These are phyloP conservation scores for Tiliqua scincoides DNA, from an alignment of 2,113 vertebrate genomes.

Conservation along the genomic window DNA sequence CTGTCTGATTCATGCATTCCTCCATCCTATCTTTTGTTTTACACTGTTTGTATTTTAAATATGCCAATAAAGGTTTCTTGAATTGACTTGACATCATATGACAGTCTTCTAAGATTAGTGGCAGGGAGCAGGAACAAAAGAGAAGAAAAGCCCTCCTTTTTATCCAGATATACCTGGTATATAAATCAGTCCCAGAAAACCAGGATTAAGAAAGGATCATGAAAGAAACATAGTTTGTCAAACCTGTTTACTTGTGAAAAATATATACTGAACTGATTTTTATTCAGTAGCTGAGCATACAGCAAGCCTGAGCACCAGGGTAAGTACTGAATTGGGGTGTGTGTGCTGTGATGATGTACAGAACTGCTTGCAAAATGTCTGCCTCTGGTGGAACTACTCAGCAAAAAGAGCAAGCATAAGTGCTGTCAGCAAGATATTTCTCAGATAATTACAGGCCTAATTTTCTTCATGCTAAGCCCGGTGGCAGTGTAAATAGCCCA, in stretches of 20 bases:
- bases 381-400: not conserved
- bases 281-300: rapidly evolving
- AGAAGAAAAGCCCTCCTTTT: constrained; percentile 7
- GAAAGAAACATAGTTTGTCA: too few relatives aligned
- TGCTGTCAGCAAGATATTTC: not conserved
- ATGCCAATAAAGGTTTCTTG: too few relatives aligned
- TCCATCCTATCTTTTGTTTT: too few relatives aligned
- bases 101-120: not conserved
- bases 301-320: not conserved
- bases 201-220: not conserved
- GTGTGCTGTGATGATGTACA: not conserved
- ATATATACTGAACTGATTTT: not conserved
- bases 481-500: not conserved
- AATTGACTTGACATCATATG: too few relatives aligned
- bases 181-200: not conserved
- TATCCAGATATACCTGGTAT: not conserved
- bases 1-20: too few relatives aligned
- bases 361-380: not conserved
- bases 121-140: rapidly evolving
- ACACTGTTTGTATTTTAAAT: too few relatives aligned
- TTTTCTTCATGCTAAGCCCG: not conserved
- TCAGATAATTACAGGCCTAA: not conserved
- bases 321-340: not conserved
- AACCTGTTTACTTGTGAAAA: not conserved
- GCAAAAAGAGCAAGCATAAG: not conserved